A percentile compares a stretch with the other conserved stretches of the same genome.
These are phyloP conservation scores for Portevinia maculata DNA, from an alignment of 2,888 invertebrate genomes.

Conservation along the genomic window DNA sequence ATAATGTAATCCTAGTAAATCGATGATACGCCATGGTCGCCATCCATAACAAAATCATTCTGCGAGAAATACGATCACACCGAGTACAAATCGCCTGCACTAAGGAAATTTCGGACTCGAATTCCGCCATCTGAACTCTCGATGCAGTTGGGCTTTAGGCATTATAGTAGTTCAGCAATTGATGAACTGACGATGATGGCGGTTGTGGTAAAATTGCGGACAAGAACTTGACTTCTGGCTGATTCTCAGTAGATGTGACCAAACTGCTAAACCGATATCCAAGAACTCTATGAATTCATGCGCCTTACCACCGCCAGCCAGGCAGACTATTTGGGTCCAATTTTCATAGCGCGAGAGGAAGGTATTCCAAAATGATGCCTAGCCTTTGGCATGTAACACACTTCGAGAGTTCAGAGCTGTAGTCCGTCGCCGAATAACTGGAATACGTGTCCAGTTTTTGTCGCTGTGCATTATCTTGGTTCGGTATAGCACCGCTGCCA, in stretches of 20 bases:
- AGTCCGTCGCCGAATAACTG: slow-evolving; percentile 19
- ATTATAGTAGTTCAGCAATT: slow-evolving; percentile 48
- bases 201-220: slow-evolving; percentile 22
- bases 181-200: slow-evolving; percentile 68
- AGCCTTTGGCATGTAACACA: slow-evolving; percentile 58
- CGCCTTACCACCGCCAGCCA: background rate
- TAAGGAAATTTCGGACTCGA: slow-evolving; percentile 24
- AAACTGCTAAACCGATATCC: slow-evolving; percentile 65
- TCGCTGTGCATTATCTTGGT: slow-evolving; percentile 58
- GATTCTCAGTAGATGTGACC: slow-evolving; percentile 65
- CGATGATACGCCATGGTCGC: slow-evolving; percentile 64
- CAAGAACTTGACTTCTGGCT: slow-evolving; percentile 50
- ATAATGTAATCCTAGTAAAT: slow-evolving; percentile 53
- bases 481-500: slow-evolving; percentile 48
- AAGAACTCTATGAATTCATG: slow-evolving; percentile 61
- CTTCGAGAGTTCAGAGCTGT: slow-evolving; percentile 20
- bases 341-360: slow-evolving; percentile 27
- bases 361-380: slow-evolving; percentile 41
- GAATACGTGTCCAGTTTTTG: slow-evolving; percentile 56
- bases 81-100: slow-evolving; percentile 7
- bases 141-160: slow-evolving; percentile 43
- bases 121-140: slow-evolving; percentile 59
- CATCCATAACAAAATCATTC: slow-evolving; percentile 72
- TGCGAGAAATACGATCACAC: slow-evolving; percentile 52
- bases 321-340: slow-evolving; percentile 62